Evolutionary conservation across 2,797 vertebrate genomes (phyloP).

Genomic region (Rachycentron canadum): DNA sequence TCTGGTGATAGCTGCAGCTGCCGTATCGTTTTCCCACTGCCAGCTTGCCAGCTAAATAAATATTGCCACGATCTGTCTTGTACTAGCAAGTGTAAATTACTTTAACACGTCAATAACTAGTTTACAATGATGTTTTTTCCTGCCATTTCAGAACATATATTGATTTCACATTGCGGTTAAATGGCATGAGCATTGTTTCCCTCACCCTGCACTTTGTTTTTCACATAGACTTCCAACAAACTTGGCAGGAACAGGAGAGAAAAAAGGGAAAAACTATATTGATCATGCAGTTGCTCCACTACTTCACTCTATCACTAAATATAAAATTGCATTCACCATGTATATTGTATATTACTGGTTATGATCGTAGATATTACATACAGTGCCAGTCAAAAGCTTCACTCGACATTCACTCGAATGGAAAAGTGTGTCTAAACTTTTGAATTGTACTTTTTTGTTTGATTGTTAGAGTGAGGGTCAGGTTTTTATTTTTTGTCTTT

Average conservation of each 20-base stretch:
- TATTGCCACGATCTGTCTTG: constrained; percentile 90
- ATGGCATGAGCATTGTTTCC: constrained; percentile 76
- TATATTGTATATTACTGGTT: constrained; percentile 2
- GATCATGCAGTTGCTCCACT: constrained; percentile 40
- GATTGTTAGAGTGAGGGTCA: not conserved
- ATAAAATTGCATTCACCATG: constrained; percentile 18
- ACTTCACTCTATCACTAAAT: constrained; percentile 24
- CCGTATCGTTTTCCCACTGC: constrained; percentile 83
- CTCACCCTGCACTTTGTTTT: constrained; percentile 51
- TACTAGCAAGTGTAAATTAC: constrained; percentile 89
- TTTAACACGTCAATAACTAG: constrained; percentile 90
- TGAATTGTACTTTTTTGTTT: not conserved
- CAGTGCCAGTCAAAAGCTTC: too few species aligned
- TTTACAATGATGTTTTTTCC: constrained; percentile 87
- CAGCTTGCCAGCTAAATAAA: constrained; percentile 90
- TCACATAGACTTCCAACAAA: constrained; percentile 59
- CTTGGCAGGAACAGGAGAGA: constrained; percentile 40
- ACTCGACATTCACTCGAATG: too few species aligned
- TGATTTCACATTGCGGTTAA: constrained; percentile 88
- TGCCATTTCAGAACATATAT: constrained; percentile 87
- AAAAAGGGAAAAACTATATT: constrained; percentile 23
- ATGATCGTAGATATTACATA: not conserved
- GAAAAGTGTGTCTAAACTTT: too few species aligned
- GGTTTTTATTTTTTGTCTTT: constrained; percentile 4
- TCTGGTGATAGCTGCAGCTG: constrained; percentile 87